These are phyloP conservation scores for Thermophis baileyi DNA, from an alignment of 2,113 vertebrate species.

Conservation along the genomic window DNA sequence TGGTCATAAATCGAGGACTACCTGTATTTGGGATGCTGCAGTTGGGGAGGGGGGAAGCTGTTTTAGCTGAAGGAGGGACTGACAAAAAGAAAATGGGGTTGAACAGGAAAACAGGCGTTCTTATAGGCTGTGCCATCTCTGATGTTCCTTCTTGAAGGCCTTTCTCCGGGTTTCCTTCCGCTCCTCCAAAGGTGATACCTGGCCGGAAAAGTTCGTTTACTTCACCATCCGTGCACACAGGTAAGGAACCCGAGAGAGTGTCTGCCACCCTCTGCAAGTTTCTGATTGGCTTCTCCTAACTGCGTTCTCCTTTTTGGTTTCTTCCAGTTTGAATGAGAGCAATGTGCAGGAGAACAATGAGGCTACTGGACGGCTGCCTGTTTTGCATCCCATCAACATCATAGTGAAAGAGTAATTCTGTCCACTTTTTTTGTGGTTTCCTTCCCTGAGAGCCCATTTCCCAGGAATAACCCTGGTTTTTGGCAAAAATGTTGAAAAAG, in stretches of 20 bases:
- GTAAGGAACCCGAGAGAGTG: neutral
- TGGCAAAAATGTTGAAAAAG: neutral
- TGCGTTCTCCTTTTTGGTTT: neutral
- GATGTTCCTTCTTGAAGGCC: neutral
- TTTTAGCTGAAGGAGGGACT: neutral
- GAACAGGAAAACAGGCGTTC: neutral
- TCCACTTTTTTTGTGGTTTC: too few relatives aligned
- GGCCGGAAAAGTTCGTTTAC: neutral
- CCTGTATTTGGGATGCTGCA: neutral
- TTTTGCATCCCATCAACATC: neutral
- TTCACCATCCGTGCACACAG: neutral
- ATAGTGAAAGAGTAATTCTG: conserved; percentile 9
- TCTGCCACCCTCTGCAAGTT: neutral
- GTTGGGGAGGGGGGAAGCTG: too few relatives aligned
- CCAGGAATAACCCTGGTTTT: neutral
- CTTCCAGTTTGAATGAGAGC: conserved; percentile 18
- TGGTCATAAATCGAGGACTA: neutral
- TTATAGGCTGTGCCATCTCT: neutral
- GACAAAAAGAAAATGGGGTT: neutral
- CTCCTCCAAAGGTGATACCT: neutral
- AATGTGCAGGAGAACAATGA: neutral
- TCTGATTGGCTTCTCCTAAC: neutral
- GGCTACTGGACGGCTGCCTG: neutral
- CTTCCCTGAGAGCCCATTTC: neutral
- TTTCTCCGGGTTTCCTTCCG: conserved; percentile 10